Evolutionary conservation across 2,797 vertebrate genomes (phyloP).

Genomic region (Astyanax mexicanus): DNA sequence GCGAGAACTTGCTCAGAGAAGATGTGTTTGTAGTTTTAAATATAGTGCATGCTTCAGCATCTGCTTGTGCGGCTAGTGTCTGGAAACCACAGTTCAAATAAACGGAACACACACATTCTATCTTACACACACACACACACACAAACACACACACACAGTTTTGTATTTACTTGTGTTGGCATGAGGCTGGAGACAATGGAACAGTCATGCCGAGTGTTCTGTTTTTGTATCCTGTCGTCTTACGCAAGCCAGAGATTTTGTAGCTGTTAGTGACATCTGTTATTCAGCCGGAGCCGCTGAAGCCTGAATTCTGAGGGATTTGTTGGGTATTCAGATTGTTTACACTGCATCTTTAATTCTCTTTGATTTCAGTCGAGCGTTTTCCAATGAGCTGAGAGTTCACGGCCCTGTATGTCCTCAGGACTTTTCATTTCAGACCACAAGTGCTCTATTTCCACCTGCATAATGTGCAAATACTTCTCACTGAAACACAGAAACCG

Average conservation of each 20-base stretch:
- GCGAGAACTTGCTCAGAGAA: conserved; percentile 16
- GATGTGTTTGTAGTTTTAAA: conserved; percentile 23
- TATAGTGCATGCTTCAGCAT: conserved; percentile 6
- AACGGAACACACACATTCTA: neutral
- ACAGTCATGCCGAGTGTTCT: neutral
- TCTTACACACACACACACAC: neutral
- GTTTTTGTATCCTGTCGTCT: conserved; percentile 10
- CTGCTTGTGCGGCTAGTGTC: neutral
- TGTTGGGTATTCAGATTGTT: conserved; percentile 1
- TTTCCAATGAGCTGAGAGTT: conserved; percentile 7
- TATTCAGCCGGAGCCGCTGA: neutral
- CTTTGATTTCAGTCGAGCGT: neutral
- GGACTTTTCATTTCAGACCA: neutral
- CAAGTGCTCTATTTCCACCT: neutral
- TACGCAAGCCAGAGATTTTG: conserved; percentile 37
- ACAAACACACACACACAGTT: conserved; percentile 11
- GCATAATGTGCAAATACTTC: no score
- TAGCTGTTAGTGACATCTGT: conserved; percentile 29
- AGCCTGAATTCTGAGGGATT: neutral
- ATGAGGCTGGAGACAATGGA: conserved; percentile 3
- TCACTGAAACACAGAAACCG: no score
- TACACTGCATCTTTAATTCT: neutral
- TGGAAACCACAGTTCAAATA: neutral
- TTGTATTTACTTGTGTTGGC: conserved; percentile 11
- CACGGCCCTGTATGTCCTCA: neutral